phyloP scores from a whole-genome alignment of 2,888 invertebrate genomes.

The Phortica magna region DNA sequence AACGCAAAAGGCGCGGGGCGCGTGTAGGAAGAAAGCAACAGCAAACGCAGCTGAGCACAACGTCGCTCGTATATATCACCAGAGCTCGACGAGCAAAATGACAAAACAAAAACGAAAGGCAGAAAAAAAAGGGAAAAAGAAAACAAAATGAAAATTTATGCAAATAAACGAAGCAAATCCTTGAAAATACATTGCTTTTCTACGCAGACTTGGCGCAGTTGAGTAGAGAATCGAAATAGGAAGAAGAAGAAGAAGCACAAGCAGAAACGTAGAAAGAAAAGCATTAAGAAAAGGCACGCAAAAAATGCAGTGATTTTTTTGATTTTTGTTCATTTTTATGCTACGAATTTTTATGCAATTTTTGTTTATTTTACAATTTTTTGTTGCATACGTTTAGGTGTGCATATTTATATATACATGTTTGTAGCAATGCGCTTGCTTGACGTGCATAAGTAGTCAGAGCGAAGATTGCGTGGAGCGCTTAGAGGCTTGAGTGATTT shows the following conservation, averaged over 20 bases:
- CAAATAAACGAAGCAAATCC: conserved; percentile 67
- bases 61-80: too few species aligned
- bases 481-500: neutral
- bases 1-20: too few species aligned
- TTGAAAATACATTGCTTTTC: conserved; percentile 53
- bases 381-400: too few species aligned
- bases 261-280: neutral
- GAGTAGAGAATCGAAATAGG: neutral
- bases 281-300: conserved; percentile 12
- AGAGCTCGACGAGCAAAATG: neutral
- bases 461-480: conserved; percentile 36
- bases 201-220: neutral
- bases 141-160: conserved; percentile 67
- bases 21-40: neutral
- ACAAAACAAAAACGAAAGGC: neutral
- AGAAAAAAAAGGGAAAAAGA: conserved; percentile 21
- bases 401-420: neutral
- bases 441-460: conserved; percentile 28
- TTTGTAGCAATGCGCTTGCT: neutral
- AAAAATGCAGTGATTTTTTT: conserved; percentile 10
- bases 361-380: conserved; percentile 22
- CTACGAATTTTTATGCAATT: conserved; percentile 41
- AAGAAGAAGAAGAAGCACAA: neutral
- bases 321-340: conserved; percentile 4
- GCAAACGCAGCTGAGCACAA: neutral